phyloP scores from a whole-genome alignment of 2,797 vertebrate genomes.

The Capromys pilorides region DNA sequence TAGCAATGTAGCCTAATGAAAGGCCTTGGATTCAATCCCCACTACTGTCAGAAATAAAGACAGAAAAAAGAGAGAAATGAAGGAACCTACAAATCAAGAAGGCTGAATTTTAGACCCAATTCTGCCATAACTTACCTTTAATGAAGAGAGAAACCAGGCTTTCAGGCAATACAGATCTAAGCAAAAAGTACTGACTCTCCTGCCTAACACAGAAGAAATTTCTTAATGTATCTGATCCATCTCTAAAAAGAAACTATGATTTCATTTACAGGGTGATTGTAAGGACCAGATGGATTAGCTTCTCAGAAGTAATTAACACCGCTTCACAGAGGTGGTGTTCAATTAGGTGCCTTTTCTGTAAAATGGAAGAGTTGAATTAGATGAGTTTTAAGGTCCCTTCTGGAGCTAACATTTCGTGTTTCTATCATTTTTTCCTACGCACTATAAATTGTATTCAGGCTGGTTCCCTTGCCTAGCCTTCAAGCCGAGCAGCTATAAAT shows the following conservation, averaged over 20 bases:
- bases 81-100: slow-evolving; percentile 19
- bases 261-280: background rate
- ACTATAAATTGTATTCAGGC: slow-evolving; percentile 45
- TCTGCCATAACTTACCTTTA: background rate
- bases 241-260: slow-evolving; percentile 27
- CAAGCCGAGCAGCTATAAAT: slow-evolving; percentile 50
- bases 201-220: background rate
- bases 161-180: background rate
- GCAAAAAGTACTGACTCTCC: background rate
- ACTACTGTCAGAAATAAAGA: background rate
- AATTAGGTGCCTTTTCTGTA: background rate
- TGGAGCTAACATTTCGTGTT: slow-evolving; percentile 33
- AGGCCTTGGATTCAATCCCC: background rate
- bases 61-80: background rate
- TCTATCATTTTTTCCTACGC: slow-evolving; percentile 39
- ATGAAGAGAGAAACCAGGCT: background rate
- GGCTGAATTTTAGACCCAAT: slow-evolving; percentile 25
- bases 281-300: slow-evolving; percentile 9
- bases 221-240: slow-evolving; percentile 38
- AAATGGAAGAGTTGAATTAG: slow-evolving; percentile 5
- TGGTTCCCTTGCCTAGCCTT: slow-evolving; percentile 42
- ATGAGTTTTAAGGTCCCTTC: slow-evolving; percentile 3
- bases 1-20: background rate
- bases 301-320: slow-evolving; percentile 40
- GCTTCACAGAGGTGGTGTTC: background rate